Base-by-base conservation (phyloP, 2,797 vertebrate genomes). In the Potorous gilbertii region DNA sequence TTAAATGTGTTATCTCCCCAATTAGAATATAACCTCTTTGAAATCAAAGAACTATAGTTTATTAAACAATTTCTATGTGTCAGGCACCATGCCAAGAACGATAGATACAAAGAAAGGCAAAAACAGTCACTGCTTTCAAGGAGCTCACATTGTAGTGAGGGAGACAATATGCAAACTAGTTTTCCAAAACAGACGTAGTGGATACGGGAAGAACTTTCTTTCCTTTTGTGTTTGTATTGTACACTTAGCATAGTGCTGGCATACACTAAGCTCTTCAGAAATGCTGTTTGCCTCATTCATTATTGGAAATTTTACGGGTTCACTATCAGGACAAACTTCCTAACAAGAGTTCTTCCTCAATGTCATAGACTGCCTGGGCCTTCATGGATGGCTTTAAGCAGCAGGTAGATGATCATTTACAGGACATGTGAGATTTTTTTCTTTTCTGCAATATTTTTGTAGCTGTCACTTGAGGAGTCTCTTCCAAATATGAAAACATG, bases 331-430 rank as follows among this genome's bases (percentile, higher is more conserved):
- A 66, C 5, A 14, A 28, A n/a, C 12, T 14, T n/a, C 34, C 31
- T 66, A 34, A 34, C 62, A 34, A 66, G 34, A n/a, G 13, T 34
- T 66, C 13, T 66, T 66, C 62, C 62, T 66, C 1, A 14, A 14
- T n/a, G 24, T 31, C 4, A 34, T 34, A n/a, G 40, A 18, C 18
- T 0, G 0, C 2, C 11, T 46, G 66, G 9, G 0, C 40, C 34
- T 27, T 9, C 40, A 27, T 27, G 0, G 9, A 3, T 10, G 21
- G 3, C 18, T 3, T 24, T 10, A 81, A 46, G 66, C 6, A 12
- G 21, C 46, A 5, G 40, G 4, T 27, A 46, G 12, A 46, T 87
- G 24, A 27, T 87, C 40, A 27, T 87, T 87, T 87, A 4, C 46
- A 11, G 24, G 40, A 46, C 0, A 46, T 87, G 9, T 81, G 40